Evolutionary conservation across 2,888 invertebrate species (phyloP), one percentile per base, ranked within the genome.

Genomic region (Hartigia nigra): DNA sequence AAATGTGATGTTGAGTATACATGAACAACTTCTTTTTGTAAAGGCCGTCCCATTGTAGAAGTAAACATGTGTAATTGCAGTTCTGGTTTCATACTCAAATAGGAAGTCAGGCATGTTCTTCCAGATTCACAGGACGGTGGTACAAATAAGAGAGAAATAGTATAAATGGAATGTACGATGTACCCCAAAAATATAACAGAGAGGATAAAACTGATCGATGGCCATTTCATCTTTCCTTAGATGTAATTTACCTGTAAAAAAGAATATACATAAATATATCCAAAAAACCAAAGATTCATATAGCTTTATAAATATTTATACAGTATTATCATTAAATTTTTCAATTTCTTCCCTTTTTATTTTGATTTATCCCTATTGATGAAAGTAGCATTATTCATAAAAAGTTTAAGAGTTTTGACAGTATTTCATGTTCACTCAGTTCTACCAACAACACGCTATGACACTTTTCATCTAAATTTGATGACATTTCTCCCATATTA

Each of bases 111-210:
- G 92, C 97, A 97, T 84, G 91, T 90, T 85, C 94, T 93, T 89
- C 93, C 93, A 87, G 93, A 92, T 88, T 92, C 93, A 91, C 97
- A 97, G 83, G 93, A 92, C 35, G 96, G 95, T 69, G 95, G 94
- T 80, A 95, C 94, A 90, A 96, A 97, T 84, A 97, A 93, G 89
- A 94, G 93, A 78, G 95, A 94, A 90, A 97, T 92, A 85, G 95
- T 95, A 93, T 96, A 96, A 91, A 97, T 95, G 78, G 96, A 95
- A 90, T 96, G 94, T 69, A 93, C 91, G 80, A 96, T 94, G 90
- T 96, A 96, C 23, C 93, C 93, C 74, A 95, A 90, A 92, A 96
- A 96, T 84, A 95, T 90, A 87, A 94, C 92, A 79, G 94, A 93
- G 83, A 95, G 86, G 84, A 96, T 91, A 76, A 94, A 92, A 83